Base-by-base conservation (phyloP, 1,140 invertebrate species). In the Drosophila obscura region DNA sequence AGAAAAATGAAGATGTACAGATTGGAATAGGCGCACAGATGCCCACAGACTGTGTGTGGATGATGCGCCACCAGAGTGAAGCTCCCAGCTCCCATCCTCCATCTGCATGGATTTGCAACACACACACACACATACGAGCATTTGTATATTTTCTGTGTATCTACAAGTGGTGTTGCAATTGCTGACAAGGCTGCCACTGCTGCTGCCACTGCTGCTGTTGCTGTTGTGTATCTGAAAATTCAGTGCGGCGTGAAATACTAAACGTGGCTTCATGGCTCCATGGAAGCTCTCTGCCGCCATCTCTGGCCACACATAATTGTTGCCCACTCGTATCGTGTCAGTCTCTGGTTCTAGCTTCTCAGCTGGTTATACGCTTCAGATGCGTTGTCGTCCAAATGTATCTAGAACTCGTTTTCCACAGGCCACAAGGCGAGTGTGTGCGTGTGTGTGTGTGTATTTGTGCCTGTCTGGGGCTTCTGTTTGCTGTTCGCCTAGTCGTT, bases 1-100 rank as follows among this genome's bases (percentile, higher is more conserved):
- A 81, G 83, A 80, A 88, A 88, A 88, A 88, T 88, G 83, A 88
- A 88, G 83, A 88, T 88, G 83, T 83, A 88, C 83, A 80, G 84
- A 88, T 78, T 89, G 35, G 35, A 88, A 67, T 63, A 88, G 84
- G 84, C 77, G 80, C 77, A 26, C 84, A 89, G 84, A 71, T 62
- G 39, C 55, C 7, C 11, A 22, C 13, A 74, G 46, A 46, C 48
- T 48, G 73, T 13, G 73, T 13, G 35, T 57, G 49, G 77, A 87
- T 84, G 77, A 87, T 84, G 81, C 11, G 35, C 55, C 77, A 84
- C 80, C 68, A 51, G 63, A 67, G 66, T 77, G 31, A 65, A 73
- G 71, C 77, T 26, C 55, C 57, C 55, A 35, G n/a, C 60, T 35
- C 56, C 45, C 22, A 24, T 51, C 26, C 31, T 52, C 43, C 53